Conservation (phyloP, 2,888 invertebrate species). For the Stenoptilia bipunctidactyla region DNA sequence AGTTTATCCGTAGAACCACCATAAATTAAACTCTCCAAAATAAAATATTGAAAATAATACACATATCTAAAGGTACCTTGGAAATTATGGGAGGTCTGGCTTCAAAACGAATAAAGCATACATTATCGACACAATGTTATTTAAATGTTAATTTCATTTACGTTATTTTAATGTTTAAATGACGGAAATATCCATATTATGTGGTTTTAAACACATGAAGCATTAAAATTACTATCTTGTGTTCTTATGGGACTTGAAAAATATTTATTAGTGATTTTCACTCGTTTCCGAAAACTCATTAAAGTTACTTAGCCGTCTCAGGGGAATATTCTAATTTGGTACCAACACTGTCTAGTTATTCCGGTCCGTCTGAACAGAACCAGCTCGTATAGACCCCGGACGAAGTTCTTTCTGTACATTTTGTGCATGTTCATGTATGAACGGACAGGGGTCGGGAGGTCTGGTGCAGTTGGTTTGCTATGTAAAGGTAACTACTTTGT, state of each 20-base stretch:
- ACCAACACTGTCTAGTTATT: slow-evolving; percentile 55
- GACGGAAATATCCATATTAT: too few species aligned
- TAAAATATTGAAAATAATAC: background rate
- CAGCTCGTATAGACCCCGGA: slow-evolving; percentile 29
- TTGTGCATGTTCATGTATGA: too few species aligned
- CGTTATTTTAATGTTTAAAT: too few species aligned
- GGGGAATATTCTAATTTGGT: slow-evolving; percentile 55
- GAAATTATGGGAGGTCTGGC: background rate
- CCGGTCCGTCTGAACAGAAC: slow-evolving; percentile 40
- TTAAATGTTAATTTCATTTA: background rate
- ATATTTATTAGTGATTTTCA: too few species aligned
- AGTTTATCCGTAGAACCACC: slow-evolving; percentile 28
- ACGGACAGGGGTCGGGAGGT: slow-evolving; percentile 17
- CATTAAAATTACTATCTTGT: too few species aligned
- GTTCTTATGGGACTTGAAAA: too few species aligned
- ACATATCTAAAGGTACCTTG: background rate
- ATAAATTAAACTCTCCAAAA: background rate
- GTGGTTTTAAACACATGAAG: too few species aligned
- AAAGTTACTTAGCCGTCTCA: slow-evolving; percentile 29
- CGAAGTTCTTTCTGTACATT: slow-evolving; percentile 18
- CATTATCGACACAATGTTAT: background rate
- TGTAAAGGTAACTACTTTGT: slow-evolving; percentile 25
- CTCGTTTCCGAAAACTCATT: slow-evolving; percentile 24
- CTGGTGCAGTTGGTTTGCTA: slow-evolving; percentile 32
- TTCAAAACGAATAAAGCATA: background rate